Percentiles rank a stretch among this genome's conserved stretches.
Evolutionary conservation across 1,140 invertebrate genomes (phyloP).

Genomic region (Calliopsis andreniformis): DNA sequence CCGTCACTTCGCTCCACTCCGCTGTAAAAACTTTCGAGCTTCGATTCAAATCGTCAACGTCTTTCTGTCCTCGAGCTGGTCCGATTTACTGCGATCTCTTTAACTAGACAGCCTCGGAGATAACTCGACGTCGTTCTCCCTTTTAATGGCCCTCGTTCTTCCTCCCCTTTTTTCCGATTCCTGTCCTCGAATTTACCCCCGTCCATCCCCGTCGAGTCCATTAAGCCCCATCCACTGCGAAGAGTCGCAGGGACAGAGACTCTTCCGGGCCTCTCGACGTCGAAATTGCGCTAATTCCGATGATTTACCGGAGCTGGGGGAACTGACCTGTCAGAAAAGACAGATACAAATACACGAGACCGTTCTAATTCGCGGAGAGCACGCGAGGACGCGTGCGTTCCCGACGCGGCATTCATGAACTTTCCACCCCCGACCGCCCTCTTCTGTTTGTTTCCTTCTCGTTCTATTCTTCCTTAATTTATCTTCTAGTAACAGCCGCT

Average conservation of each 20-base stretch:
- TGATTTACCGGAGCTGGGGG: constrained; percentile 47
- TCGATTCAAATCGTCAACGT: neutral
- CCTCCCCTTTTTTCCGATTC: neutral
- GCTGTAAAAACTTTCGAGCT: neutral
- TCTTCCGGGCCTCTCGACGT: constrained; percentile 40
- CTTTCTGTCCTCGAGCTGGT: too few species aligned
- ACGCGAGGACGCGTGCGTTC: constrained; percentile 56
- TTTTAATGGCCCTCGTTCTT: neutral
- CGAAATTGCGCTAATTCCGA: constrained; percentile 60
- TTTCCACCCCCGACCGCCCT: neutral
- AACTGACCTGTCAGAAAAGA: constrained; percentile 55
- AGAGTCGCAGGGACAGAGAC: constrained; percentile 26
- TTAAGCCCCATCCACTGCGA: constrained; percentile 18
- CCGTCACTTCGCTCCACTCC: too few species aligned
- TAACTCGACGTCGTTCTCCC: neutral
- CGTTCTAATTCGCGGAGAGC: constrained; percentile 47
- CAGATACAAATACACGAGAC: constrained; percentile 62
- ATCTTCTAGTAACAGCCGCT: constrained; percentile 42
- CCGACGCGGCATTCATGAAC: constrained; percentile 28
- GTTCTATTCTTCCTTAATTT: constrained; percentile 57
- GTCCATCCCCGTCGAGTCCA: constrained; percentile 10
- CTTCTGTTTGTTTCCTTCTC: constrained; percentile 31
- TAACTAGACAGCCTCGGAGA: neutral
- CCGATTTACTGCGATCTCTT: neutral
- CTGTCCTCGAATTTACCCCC: constrained; percentile 2